A percentile compares a stretch with the other conserved stretches of the same genome.
Conservation (phyloP, 2,888 invertebrate genomes). For the Acanthopleura granulata region DNA sequence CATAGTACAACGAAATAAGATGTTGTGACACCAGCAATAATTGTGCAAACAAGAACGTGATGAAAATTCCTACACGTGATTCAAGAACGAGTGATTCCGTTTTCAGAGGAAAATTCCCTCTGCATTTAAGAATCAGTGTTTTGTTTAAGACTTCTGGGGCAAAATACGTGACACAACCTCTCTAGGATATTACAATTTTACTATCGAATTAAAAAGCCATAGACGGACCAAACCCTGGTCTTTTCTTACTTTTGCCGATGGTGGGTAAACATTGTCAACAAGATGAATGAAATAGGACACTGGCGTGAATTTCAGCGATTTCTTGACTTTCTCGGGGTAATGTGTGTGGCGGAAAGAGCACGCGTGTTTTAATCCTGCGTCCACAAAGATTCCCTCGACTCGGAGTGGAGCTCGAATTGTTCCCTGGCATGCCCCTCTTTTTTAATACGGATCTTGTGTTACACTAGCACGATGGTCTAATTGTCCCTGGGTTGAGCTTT, state of each 20-base stretch:
- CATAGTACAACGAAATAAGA: no score
- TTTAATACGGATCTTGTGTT: constrained; percentile 5
- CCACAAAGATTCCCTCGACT: constrained; percentile 5
- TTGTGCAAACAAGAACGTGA: no score
- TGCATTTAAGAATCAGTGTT: no score
- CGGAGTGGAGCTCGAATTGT: neutral
- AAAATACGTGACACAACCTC: constrained; percentile 6
- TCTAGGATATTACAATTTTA: constrained; percentile 16
- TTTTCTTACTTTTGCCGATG: constrained; percentile 7
- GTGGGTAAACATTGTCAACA: constrained; percentile 4
- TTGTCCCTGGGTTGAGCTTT: neutral
- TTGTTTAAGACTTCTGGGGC: neutral
- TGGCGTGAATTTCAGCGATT: constrained; percentile 13
- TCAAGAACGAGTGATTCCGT: no score
- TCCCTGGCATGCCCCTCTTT: neutral
- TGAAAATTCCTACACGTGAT: no score
- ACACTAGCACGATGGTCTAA: constrained; percentile 2
- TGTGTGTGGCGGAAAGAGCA: constrained; percentile 7
- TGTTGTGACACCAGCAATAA: no score
- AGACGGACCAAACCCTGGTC: neutral
- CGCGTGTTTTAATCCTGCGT: constrained; percentile 13
- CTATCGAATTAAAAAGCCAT: constrained; percentile 11
- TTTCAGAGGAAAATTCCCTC: no score
- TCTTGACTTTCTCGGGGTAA: constrained; percentile 14
- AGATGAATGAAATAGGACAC: constrained; percentile 1